These are phyloP conservation scores for Tetheella fluctuosa DNA, from an alignment of 2,888 invertebrate genomes.

Conservation along the genomic window DNA sequence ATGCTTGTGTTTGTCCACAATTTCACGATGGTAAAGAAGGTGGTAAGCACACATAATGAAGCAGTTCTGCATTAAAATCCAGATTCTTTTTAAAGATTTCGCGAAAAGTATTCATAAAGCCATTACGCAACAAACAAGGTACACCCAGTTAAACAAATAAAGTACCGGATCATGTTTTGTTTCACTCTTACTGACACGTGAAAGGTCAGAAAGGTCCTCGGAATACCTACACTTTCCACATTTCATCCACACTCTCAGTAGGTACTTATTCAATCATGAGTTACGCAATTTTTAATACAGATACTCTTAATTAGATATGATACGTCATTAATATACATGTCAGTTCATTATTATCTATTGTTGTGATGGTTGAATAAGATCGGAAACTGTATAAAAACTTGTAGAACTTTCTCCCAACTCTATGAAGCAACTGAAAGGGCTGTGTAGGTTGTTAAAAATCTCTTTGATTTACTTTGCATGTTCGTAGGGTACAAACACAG, in stretches of 20 bases:
- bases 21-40: too few relatives aligned
- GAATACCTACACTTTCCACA: background rate
- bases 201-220: slow-evolving; percentile 1
- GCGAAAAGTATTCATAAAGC: too few relatives aligned
- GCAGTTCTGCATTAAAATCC: too few relatives aligned
- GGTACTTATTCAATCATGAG: background rate
- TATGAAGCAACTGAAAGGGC: background rate
- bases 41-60: too few relatives aligned
- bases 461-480: too few relatives aligned
- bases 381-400: background rate
- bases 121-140: background rate
- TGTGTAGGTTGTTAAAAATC: too few relatives aligned
- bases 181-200: background rate
- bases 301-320: background rate
- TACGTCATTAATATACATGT: background rate
- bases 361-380: background rate
- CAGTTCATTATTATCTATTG: background rate
- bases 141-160: background rate
- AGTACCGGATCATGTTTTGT: background rate
- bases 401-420: background rate
- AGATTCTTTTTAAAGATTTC: too few relatives aligned
- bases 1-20: too few relatives aligned
- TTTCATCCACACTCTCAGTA: too few relatives aligned
- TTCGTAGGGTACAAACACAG: too few relatives aligned
- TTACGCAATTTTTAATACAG: background rate